Evolutionary conservation across 1,140 invertebrate species (phyloP).

Genomic region (Eufriesea mexicana): DNA sequence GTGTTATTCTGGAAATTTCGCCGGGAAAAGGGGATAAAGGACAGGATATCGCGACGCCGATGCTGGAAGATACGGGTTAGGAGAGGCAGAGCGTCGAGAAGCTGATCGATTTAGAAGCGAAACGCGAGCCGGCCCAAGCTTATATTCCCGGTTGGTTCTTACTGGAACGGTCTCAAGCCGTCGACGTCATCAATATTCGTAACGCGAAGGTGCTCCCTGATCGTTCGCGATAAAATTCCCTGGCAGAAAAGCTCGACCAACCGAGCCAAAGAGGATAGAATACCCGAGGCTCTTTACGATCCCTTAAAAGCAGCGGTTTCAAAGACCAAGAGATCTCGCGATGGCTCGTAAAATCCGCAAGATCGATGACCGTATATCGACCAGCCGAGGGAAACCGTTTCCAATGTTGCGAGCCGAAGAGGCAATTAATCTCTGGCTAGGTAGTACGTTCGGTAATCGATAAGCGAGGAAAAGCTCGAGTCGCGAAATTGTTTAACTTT

Average conservation of each 20-base stretch:
- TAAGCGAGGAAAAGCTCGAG: neutral
- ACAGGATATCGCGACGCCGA: neutral
- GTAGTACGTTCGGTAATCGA: neutral
- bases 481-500: too few relatives aligned
- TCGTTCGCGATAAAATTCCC: conserved; percentile 35
- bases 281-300: conserved; percentile 45
- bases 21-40: neutral
- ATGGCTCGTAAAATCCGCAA: conserved; percentile 52
- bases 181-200: conserved; percentile 54
- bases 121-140: neutral
- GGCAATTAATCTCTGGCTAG: neutral
- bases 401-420: neutral
- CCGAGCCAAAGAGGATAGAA: conserved; percentile 27
- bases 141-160: conserved; percentile 13
- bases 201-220: conserved; percentile 15
- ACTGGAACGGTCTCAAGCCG: conserved; percentile 1
- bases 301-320: conserved; percentile 34
- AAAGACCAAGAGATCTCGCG: conserved; percentile 20
- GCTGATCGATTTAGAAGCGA: conserved; percentile 5
- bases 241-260: conserved; percentile 12
- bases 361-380: conserved; percentile 9
- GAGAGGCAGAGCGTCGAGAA: neutral
- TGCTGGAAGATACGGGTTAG: neutral
- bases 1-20: too few relatives aligned
- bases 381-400: neutral